phyloP scores from a whole-genome alignment of 2,113 vertebrate genomes.

The Glareola pratincola region DNA sequence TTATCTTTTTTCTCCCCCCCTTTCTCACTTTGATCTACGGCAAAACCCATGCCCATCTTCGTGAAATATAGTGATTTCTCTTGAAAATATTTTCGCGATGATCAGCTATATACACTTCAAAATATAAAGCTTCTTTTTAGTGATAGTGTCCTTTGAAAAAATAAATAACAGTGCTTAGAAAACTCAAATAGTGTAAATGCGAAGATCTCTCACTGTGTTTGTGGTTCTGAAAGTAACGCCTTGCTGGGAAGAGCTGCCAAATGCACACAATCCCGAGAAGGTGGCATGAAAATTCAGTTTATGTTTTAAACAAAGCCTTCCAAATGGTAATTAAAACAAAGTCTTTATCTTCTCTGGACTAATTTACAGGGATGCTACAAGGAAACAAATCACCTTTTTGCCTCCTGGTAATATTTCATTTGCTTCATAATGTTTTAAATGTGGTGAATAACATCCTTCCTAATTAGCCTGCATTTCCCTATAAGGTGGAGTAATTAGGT shows the following conservation, averaged over 20 bases:
- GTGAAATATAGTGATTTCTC: constrained; percentile 88
- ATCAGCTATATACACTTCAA: constrained; percentile 61
- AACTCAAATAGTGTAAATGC: constrained; percentile 27
- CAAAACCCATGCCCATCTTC: constrained; percentile 75
- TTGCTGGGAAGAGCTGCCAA: background rate
- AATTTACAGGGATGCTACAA: constrained; percentile 65
- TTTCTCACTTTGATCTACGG: constrained; percentile 73
- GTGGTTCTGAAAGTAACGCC: background rate
- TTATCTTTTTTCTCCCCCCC: constrained; percentile 69
- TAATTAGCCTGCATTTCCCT: constrained; percentile 69
- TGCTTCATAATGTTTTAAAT: constrained; percentile 72
- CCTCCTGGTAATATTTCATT: constrained; percentile 76
- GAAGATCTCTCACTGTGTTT: background rate
- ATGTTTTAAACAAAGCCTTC: constrained; percentile 28
- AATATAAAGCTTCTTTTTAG: constrained; percentile 60
- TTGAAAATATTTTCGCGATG: constrained; percentile 83
- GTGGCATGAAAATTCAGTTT: background rate
- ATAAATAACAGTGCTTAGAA: constrained; percentile 43
- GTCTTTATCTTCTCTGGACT: constrained; percentile 61
- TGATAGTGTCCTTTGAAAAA: constrained; percentile 26
- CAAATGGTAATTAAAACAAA: constrained; percentile 68
- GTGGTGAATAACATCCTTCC: constrained; percentile 68
- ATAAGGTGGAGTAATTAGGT: constrained; percentile 72
- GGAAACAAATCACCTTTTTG: constrained; percentile 73
- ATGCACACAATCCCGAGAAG: background rate